Conservation (phyloP, 53 echinoderm and acorn worm genomes). For the Pentamera pediparva region DNA sequence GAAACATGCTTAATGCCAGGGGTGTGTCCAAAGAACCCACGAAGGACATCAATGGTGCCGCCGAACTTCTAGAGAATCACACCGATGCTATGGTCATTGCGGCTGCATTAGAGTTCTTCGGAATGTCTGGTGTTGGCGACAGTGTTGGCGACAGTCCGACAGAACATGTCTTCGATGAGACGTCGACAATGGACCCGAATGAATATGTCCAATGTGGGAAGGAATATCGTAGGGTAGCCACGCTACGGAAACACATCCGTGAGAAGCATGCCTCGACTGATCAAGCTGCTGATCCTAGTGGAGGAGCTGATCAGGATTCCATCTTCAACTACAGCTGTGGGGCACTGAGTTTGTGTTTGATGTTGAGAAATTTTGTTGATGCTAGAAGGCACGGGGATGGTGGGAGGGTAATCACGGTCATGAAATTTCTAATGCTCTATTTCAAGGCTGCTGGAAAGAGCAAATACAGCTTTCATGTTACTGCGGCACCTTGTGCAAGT, state of each 20-base stretch:
- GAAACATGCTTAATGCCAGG: conserved; percentile 33
- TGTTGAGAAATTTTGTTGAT: conserved; percentile 42
- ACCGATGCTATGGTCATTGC: conserved; percentile 37
- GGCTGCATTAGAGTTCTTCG: conserved; percentile 28
- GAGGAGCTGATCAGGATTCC: conserved; percentile 9
- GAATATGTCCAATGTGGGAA: too few relatives aligned
- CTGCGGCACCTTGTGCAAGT: conserved; percentile 47
- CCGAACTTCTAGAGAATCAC: conserved; percentile 26
- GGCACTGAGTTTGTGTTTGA: conserved; percentile 41
- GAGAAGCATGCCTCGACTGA: background rate
- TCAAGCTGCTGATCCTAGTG: background rate
- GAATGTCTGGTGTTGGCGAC: conserved; percentile 3
- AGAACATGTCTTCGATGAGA: background rate
- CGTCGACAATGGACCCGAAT: conserved; percentile 11
- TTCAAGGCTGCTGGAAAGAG: conserved; percentile 34
- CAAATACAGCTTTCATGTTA: conserved; percentile 36
- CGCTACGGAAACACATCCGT: too few relatives aligned
- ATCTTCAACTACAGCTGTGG: conserved; percentile 42
- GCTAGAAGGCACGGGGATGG: conserved; percentile 47
- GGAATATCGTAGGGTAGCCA: too few relatives aligned
- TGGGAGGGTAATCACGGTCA: conserved; percentile 25
- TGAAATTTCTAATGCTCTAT: conserved; percentile 40
- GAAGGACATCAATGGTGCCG: conserved; percentile 42
- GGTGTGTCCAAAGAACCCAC: conserved; percentile 29
- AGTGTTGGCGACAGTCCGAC: background rate